Evolutionary conservation across 2,797 vertebrate genomes (phyloP), one percentile per base, ranked within the genome.

Genomic region (Falco columbarius): DNA sequence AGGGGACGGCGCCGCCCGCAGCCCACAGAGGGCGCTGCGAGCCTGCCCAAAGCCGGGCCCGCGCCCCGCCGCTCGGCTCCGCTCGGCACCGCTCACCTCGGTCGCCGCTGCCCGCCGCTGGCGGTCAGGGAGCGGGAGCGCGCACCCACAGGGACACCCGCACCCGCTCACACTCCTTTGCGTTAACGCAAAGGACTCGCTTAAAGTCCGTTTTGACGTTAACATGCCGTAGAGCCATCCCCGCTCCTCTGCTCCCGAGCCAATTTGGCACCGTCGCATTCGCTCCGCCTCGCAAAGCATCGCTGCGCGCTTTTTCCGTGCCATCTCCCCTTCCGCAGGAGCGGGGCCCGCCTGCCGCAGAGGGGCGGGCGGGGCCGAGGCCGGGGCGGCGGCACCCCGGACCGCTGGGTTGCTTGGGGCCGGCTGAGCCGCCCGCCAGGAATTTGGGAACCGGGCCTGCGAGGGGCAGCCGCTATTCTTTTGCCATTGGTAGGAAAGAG

Each of bases 1-100:
- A n/a, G 22, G 40, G 68, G 77, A 10, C 52, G 47, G 11, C 79
- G 36, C 96, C 56, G 13, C 70, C 44, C 70, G 46, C 58, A 16
- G 63, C 97, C 98, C 92, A 98, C 95, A 98, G 98, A 98, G 98
- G 98, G 98, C 97, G 98, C 98, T 89, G 76, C 75, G 88, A 97
- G 95, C 97, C 93, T 89, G 90, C 91, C 93, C 97, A 97, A 94
- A 88, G 59, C 61, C 16, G 6, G 26, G 30, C 32, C 61, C 20
- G 42, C 27, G 30, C 24, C 47, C 22, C 20, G 22, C 46, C 20
- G 42, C 55, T 47, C 44, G 29, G 49, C 22, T 2, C 30, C 18
- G 20, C 47, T 82, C 61, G 34, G 59, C 42, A 0, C 36, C 32
- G 10, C 40, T 83, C 80, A 27, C 55, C 36, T n/a, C 62, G 30